Conservation (phyloP, 2,888 invertebrate species). For the Geophilus truncorum region DNA sequence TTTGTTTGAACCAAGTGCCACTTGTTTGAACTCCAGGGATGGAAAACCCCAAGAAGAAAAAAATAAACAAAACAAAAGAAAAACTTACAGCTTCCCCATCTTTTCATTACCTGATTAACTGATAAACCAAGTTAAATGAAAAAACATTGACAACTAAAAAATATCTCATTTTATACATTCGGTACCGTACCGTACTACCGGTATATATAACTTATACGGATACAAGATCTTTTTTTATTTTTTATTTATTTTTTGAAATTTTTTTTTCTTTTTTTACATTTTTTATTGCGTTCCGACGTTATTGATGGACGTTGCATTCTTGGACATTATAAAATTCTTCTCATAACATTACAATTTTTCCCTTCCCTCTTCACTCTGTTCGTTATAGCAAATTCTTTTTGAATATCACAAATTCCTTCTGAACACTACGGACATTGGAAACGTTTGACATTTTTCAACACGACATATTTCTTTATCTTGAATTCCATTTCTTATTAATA, state of each 20-base stretch:
- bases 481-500: too few relatives aligned
- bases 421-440: background rate
- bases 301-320: background rate
- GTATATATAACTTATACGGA: too few relatives aligned
- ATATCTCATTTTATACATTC: too few relatives aligned
- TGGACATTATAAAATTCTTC: background rate
- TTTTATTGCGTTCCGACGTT: background rate
- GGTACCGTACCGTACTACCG: too few relatives aligned
- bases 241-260: background rate
- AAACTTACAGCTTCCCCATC: too few relatives aligned
- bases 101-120: too few relatives aligned
- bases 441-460: background rate
- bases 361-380: background rate
- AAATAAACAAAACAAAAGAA: background rate
- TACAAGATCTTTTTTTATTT: too few relatives aligned
- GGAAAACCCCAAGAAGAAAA: background rate
- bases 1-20: background rate
- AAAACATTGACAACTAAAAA: too few relatives aligned
- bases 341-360: background rate
- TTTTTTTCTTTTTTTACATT: background rate
- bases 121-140: too few relatives aligned
- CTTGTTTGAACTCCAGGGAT: background rate
- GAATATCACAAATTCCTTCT: background rate
- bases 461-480: background rate
- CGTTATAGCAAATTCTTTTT: background rate